phyloP scores from a whole-genome alignment of 2,113 vertebrate species.

The Irena cyanogastra region DNA sequence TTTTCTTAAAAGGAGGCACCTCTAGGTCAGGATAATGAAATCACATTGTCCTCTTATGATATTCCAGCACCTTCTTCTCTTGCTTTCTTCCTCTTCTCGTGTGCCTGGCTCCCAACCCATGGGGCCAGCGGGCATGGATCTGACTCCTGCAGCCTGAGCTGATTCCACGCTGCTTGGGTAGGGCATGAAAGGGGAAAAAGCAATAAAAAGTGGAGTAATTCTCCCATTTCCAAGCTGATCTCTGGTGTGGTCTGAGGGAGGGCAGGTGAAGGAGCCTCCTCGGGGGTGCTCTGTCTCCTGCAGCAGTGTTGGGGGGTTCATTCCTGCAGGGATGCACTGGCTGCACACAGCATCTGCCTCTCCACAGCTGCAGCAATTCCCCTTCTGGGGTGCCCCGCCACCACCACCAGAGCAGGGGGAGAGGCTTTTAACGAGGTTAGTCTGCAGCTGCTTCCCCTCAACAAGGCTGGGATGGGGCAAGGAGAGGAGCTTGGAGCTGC shows the following conservation, averaged over 20 bases:
- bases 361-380: not conserved
- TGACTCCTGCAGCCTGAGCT: not conserved
- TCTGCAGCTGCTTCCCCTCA: not conserved
- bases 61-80: not conserved
- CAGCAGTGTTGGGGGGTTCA: not conserved
- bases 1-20: not conserved
- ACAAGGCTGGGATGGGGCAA: not conserved
- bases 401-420: not conserved
- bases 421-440: not conserved
- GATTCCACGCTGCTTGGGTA: not conserved
- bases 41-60: not conserved
- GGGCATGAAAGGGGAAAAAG: not conserved
- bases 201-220: not conserved
- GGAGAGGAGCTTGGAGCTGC: not conserved
- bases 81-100: not conserved
- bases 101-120: not conserved
- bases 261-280: not conserved
- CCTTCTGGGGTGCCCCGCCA: not conserved
- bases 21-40: not conserved
- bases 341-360: not conserved
- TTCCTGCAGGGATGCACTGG: not conserved
- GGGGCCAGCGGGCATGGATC: accelerated
- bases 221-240: not conserved
- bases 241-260: not conserved
- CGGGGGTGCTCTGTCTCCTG: not conserved